These are phyloP conservation scores for Trichechus manatus DNA, from an alignment of 2,113 vertebrate genomes.

Conservation along the genomic window DNA sequence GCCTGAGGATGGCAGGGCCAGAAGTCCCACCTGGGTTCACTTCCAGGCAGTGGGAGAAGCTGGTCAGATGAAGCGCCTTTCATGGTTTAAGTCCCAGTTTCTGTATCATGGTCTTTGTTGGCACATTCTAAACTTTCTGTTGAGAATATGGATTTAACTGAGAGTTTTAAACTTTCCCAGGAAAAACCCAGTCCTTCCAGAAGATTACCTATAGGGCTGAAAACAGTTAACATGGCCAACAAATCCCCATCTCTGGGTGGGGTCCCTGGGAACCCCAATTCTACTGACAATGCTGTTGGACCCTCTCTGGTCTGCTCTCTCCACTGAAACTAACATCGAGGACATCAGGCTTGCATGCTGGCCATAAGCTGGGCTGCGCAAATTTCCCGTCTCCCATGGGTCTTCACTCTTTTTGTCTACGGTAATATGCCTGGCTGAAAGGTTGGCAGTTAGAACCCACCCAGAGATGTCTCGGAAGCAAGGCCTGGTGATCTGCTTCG, in stretches of 20 bases:
- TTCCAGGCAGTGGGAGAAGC: accelerated
- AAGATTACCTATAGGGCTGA: not conserved
- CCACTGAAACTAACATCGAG: accelerated
- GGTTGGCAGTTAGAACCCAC: no score
- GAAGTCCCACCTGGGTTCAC: accelerated
- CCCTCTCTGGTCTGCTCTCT: accelerated
- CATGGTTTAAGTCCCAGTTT: not conserved
- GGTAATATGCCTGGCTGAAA: accelerated
- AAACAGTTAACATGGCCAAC: no score
- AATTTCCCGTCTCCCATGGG: accelerated
- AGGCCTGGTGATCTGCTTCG: no score
- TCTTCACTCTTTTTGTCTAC: not conserved
- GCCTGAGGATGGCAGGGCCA: accelerated
- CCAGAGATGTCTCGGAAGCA: no score
- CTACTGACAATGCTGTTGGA: accelerated
- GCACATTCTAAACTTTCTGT: no score
- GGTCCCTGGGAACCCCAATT: not conserved
- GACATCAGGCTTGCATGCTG: accelerated
- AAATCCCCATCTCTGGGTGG: accelerated
- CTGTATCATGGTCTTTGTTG: not conserved
- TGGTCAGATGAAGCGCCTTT: not conserved
- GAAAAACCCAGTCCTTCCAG: accelerated
- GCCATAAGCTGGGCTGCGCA: accelerated
- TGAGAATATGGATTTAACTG: not conserved
- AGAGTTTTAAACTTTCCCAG: not conserved